Percentiles rank a stretch among this genome's conserved stretches.
These are phyloP conservation scores for Cyprinus carpio DNA, from an alignment of 2,113 vertebrate species.

Conservation along the genomic window DNA sequence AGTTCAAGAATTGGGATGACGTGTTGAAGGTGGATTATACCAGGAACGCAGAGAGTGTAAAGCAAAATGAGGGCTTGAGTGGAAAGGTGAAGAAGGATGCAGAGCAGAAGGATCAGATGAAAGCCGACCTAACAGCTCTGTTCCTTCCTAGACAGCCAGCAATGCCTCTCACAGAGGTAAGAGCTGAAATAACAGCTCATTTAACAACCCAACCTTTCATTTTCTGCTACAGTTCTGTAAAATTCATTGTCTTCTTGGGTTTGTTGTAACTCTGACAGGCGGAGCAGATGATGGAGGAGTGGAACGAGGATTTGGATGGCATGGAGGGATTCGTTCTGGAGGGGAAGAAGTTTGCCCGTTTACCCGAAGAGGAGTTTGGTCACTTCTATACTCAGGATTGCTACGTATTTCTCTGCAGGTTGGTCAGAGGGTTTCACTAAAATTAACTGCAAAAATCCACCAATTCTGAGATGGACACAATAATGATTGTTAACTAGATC, in stretches of 20 bases:
- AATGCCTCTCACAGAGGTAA: conserved; percentile 89
- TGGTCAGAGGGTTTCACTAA: neutral
- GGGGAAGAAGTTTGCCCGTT: conserved; percentile 93
- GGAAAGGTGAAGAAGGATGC: conserved; percentile 92
- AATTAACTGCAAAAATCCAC: neutral
- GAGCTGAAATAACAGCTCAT: neutral
- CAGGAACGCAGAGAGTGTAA: conserved; percentile 87
- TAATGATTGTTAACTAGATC: neutral
- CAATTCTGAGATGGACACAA: neutral
- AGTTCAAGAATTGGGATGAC: conserved; percentile 98
- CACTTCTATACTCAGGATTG: conserved; percentile 97
- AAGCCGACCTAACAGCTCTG: conserved; percentile 93
- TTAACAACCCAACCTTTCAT: neutral
- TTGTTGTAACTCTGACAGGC: conserved; percentile 72
- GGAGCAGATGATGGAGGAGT: conserved; percentile 96
- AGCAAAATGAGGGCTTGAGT: conserved; percentile 76
- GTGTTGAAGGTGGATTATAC: conserved; percentile 96
- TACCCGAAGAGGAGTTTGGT: conserved; percentile 96
- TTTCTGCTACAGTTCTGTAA: neutral
- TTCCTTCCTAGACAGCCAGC: conserved; percentile 92
- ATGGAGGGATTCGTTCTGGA: conserved; percentile 98
- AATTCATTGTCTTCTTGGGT: neutral
- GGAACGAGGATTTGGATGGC: conserved; percentile 96
- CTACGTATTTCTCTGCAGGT: conserved; percentile 99
- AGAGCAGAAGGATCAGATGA: conserved; percentile 94